Percentiles rank a stretch among this genome's conserved stretches.
These are phyloP conservation scores for Teleopsis dalmanni DNA, from an alignment of 1,140 invertebrate genomes.

Conservation along the genomic window DNA sequence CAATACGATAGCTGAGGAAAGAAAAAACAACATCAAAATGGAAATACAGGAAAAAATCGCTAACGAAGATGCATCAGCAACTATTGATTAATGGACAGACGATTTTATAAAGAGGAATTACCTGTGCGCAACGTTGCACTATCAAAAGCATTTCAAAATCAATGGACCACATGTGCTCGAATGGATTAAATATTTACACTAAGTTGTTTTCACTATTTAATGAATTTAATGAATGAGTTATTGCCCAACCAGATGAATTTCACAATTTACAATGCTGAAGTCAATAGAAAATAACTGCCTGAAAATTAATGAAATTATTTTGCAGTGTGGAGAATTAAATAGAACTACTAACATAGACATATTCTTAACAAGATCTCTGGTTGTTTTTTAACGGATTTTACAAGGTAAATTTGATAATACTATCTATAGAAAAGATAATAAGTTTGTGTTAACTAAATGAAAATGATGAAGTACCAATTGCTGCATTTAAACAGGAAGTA, in stretches of 20 bases:
- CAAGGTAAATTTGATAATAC: no score
- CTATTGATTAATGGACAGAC: constrained; percentile 1
- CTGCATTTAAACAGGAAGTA: no score
- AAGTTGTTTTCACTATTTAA: not conserved
- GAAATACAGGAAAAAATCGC: not conserved
- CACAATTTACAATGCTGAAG: not conserved
- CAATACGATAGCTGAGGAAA: constrained; percentile 11
- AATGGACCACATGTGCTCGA: not conserved
- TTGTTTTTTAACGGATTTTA: no score
- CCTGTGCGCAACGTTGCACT: not conserved
- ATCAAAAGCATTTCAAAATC: constrained; percentile 1
- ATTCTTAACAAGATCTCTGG: no score
- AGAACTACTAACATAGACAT: no score
- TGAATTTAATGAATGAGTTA: not conserved
- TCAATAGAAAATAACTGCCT: not conserved
- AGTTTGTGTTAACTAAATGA: no score
- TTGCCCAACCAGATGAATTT: not conserved
- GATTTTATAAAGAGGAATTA: constrained; percentile 3
- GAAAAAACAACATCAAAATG: not conserved
- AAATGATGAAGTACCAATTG: no score
- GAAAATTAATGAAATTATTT: not conserved
- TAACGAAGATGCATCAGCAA: not conserved
- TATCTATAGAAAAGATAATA: no score
- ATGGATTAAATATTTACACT: not conserved
- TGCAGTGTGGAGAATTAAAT: no score